These are phyloP conservation scores for Xenopus laevis DNA, from an alignment of 2,113 vertebrate species.

Conservation along the genomic window DNA sequence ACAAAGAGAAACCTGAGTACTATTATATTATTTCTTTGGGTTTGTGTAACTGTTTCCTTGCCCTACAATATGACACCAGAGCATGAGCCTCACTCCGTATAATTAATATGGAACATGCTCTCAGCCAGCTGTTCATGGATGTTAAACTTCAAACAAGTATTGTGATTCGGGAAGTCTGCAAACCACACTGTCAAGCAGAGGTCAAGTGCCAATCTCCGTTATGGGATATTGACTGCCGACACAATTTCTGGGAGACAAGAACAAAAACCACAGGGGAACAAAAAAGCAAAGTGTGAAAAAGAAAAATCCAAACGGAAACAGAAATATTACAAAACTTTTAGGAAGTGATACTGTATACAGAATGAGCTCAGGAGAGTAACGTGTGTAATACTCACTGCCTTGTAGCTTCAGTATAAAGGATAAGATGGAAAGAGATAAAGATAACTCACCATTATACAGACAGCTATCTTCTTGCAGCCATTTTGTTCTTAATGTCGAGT, in stretches of 20 bases:
- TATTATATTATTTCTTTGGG: no score
- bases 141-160: constrained; percentile 17
- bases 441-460: constrained; percentile 19
- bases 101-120: constrained; percentile 12
- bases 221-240: constrained; percentile 6
- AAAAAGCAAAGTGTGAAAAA: constrained; percentile 12
- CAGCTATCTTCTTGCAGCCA: constrained; percentile 23
- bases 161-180: constrained; percentile 13
- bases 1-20: no score
- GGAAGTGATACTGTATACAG: constrained; percentile 27
- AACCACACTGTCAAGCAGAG: constrained; percentile 11
- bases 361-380: constrained; percentile 16
- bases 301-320: background rate
- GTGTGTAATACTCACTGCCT: constrained; percentile 7
- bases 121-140: constrained; percentile 21
- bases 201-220: constrained; percentile 10
- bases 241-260: background rate
- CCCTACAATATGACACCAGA: constrained; percentile 8
- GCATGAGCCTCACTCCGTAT: constrained; percentile 2
- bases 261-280: no score
- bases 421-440: background rate
- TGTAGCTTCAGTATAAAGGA: constrained; percentile 9
- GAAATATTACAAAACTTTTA: constrained; percentile 31
- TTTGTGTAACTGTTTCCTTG: background rate
- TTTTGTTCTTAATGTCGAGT: constrained; percentile 19